Conservation (phyloP, 2,888 invertebrate genomes). For the Elaeidobius kamerunicus region DNA sequence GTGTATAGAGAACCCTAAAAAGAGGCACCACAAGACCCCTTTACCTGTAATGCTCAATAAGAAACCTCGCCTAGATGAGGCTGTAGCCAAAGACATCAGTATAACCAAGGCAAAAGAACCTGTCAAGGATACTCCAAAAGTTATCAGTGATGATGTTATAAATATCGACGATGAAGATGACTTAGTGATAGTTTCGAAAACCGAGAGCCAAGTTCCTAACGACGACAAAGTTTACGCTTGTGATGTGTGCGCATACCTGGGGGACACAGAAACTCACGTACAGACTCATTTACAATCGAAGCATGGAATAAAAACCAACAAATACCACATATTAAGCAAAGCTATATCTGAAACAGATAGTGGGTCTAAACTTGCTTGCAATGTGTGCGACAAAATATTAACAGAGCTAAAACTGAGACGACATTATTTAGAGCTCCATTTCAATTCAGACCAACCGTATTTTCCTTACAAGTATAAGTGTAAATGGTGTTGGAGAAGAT, state of each 20-base stretch:
- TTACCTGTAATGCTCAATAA: neutral
- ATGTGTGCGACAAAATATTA: constrained; percentile 41
- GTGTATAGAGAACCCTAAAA: constrained; percentile 9
- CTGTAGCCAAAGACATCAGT: no score
- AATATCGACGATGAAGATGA: constrained; percentile 24
- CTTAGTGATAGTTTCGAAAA: constrained; percentile 32
- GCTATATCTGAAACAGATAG: constrained; percentile 21
- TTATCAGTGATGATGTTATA: constrained; percentile 2
- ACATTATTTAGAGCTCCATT: constrained; percentile 48
- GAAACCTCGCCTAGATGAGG: constrained; percentile 13
- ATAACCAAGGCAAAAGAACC: neutral
- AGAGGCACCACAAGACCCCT: neutral
- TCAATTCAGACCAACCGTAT: constrained; percentile 29
- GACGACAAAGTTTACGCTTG: constrained; percentile 37
- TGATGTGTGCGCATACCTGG: constrained; percentile 33
- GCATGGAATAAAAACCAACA: constrained; percentile 29
- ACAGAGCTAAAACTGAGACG: constrained; percentile 40
- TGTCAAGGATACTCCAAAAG: constrained; percentile 2
- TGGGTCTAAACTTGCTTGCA: constrained; percentile 37
- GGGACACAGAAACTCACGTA: constrained; percentile 28
- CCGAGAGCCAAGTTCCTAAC: constrained; percentile 33
- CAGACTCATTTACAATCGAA: constrained; percentile 27
- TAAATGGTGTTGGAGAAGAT: constrained; percentile 38
- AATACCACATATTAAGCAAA: constrained; percentile 30
- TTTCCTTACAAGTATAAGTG: constrained; percentile 41